Evolutionary conservation across 2,113 vertebrate species (phyloP).

Genomic region (Muscicapa adusta): DNA sequence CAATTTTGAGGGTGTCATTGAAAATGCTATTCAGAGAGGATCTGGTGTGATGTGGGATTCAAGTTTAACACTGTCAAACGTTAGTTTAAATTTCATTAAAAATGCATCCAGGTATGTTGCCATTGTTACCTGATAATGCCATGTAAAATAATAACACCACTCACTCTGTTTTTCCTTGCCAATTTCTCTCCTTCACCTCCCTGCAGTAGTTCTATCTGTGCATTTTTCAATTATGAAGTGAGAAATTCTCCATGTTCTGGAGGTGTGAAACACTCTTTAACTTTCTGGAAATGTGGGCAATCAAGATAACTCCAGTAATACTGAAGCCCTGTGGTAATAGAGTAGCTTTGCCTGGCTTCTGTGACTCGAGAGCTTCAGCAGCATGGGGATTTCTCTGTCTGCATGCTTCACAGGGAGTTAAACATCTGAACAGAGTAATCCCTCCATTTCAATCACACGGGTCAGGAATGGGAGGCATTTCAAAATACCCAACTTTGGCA

Average conservation of each 20-base stretch:
- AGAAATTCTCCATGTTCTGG: background rate
- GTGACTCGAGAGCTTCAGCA: background rate
- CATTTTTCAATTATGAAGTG: background rate
- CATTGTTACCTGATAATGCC: background rate
- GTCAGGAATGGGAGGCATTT: slow-evolving; percentile 7
- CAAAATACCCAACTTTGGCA: background rate
- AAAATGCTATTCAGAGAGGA: background rate
- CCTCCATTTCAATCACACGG: background rate
- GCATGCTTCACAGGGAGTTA: background rate
- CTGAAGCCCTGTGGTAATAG: background rate
- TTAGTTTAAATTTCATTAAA: background rate
- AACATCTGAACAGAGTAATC: background rate
- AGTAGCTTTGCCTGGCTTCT: background rate
- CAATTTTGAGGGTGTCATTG: background rate
- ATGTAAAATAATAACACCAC: background rate
- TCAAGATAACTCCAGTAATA: background rate
- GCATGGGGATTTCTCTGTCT: background rate
- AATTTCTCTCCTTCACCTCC: background rate
- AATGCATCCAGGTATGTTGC: background rate
- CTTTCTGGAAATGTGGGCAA: background rate
- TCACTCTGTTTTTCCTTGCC: background rate
- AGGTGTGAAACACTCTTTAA: background rate
- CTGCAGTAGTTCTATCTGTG: background rate
- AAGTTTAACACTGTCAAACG: background rate
- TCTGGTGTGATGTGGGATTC: background rate